phyloP scores from a whole-genome alignment of 2,797 vertebrate genomes.

The Leucoraja ocellata region DNA sequence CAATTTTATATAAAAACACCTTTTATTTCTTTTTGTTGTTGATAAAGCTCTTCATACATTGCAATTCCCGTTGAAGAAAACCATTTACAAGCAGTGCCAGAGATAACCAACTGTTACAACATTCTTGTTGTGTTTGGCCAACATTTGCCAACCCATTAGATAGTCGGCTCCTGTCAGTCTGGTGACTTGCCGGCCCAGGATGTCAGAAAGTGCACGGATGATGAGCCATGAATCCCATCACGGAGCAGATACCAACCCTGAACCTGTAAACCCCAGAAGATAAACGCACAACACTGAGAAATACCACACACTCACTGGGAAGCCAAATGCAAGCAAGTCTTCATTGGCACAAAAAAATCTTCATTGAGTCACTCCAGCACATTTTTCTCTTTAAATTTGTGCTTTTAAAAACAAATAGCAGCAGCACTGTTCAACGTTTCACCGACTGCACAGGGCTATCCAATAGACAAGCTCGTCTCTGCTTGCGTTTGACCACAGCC shows the following conservation, averaged over 20 bases:
- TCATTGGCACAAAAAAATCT: not conserved
- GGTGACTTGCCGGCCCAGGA: not conserved
- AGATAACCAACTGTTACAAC: not conserved
- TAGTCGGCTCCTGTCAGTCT: not conserved
- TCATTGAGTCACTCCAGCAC: not conserved
- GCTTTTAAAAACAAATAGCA: not conserved
- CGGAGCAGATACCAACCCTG: not conserved
- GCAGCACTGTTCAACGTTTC: not conserved
- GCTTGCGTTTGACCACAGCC: not conserved
- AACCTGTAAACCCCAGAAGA: not conserved
- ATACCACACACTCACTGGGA: not conserved
- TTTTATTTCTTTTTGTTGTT: slow-evolving; percentile 19
- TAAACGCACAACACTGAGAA: not conserved
- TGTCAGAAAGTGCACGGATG: not conserved
- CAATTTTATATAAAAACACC: not conserved
- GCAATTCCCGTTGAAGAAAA: slow-evolving; percentile 6
- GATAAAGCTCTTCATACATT: slow-evolving; percentile 1
- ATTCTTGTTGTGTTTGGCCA: not conserved
- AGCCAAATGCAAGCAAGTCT: not conserved
- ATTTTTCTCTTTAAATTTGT: not conserved
- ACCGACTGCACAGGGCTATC: not conserved
- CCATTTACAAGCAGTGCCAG: not conserved
- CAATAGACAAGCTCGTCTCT: not conserved
- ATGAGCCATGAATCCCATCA: no score
- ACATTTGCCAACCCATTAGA: not conserved